Conservation (phyloP, 2,113 vertebrate genomes). For the Zosterops pallidus region DNA sequence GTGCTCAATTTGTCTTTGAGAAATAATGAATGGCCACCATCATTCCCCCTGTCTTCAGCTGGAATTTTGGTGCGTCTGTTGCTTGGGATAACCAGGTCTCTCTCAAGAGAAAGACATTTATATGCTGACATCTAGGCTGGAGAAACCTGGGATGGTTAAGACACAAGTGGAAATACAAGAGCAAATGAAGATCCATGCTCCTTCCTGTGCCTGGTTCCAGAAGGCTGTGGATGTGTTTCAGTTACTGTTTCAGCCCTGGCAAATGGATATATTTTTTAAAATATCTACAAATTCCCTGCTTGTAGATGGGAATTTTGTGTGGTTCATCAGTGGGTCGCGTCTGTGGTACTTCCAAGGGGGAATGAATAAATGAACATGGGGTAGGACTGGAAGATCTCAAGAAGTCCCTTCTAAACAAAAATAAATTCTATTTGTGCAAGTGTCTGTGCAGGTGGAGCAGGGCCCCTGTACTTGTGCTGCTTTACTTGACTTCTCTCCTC, state of each 20-base stretch:
- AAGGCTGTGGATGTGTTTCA: background rate
- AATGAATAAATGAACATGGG: rapidly evolving
- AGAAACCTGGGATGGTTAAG: background rate
- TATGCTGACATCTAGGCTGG: background rate
- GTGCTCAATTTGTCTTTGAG: background rate
- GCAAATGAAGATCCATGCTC: rapidly evolving
- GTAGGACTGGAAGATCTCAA: background rate
- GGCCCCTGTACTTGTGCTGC: rapidly evolving
- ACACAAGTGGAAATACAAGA: background rate
- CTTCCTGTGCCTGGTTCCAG: background rate
- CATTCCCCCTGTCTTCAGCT: background rate
- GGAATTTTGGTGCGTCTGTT: background rate
- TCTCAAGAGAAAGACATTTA: background rate
- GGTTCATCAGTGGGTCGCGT: background rate
- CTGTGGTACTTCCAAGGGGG: background rate
- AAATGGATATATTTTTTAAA: background rate
- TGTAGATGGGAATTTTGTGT: background rate
- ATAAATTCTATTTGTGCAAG: background rate
- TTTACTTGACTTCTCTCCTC: background rate
- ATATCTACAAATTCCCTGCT: background rate
- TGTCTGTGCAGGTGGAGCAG: background rate
- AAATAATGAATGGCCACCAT: background rate
- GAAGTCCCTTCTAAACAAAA: background rate
- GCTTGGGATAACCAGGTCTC: background rate
- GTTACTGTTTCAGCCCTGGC: background rate